These are phyloP conservation scores for Epicampocera succincta DNA, from an alignment of 2,888 invertebrate genomes.

Conservation along the genomic window DNA sequence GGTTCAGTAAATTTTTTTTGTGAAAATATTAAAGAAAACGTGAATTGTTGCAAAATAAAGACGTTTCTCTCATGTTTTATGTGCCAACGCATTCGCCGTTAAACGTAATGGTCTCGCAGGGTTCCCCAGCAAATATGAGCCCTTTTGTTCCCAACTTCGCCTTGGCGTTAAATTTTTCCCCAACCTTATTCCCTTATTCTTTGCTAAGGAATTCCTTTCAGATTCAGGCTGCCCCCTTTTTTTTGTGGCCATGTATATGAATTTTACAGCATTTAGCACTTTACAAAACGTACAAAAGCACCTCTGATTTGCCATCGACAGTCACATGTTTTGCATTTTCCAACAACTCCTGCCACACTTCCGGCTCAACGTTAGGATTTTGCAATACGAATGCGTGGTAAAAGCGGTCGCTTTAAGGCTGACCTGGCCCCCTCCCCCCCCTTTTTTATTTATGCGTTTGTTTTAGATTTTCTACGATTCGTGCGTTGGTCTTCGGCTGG, in stretches of 20 bases:
- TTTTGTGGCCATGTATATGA: conserved; percentile 17
- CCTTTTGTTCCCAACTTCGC: too few species aligned
- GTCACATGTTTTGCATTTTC: conserved; percentile 31
- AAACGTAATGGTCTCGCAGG: too few species aligned
- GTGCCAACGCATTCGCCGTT: too few species aligned
- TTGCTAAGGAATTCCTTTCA: not conserved
- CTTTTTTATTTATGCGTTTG: conserved; percentile 37
- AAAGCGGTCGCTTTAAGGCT: conserved; percentile 24
- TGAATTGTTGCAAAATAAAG: too few species aligned
- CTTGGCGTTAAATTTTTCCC: too few species aligned
- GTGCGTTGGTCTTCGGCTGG: not conserved
- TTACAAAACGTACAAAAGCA: too few species aligned
- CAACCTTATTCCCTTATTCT: too few species aligned
- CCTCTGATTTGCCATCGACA: conserved; percentile 17
- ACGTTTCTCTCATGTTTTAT: too few species aligned
- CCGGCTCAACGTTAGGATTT: not conserved
- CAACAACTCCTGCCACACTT: conserved; percentile 15
- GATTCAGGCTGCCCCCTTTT: conserved; percentile 17
- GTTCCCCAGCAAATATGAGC: too few species aligned
- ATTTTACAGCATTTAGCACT: conserved; percentile 63
- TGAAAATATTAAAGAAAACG: too few species aligned
- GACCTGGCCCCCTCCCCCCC: conserved; percentile 9
- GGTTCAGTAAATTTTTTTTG: too few species aligned
- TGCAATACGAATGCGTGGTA: not conserved
- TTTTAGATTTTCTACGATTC: not conserved